Evolutionary conservation across 2,797 vertebrate species (phyloP), one percentile per base, ranked within the genome.

Genomic region (Tachyglossus aculeatus): DNA sequence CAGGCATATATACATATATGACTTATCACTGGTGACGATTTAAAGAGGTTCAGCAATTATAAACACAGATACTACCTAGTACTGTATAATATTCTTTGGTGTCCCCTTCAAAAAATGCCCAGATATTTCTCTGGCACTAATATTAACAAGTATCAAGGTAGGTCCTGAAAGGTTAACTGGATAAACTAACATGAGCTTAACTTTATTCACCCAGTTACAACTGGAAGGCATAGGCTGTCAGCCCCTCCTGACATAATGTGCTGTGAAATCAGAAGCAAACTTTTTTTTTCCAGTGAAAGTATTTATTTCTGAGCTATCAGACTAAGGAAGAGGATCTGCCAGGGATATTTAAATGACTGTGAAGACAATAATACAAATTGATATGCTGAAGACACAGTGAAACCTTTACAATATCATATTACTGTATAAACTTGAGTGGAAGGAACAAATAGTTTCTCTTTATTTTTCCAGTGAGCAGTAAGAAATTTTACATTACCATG

Each of bases 401-500:
- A 62, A 57, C 55, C 65, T 67, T 63, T 85, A 81, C 75, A 62
- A 84, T 80, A 85, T 51, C 22, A 75, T 10, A 37, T 15, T 29
- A 1, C 16, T 48, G 37, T 22, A 73, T 48, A 87, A 88, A 91
- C 84, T 47, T 85, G 82, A 89, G 79, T 71, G 86, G 83, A 91
- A 92, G 88, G 71, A 85, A 47, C 19, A 86, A 90, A 80, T 74
- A 72, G 67, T 38, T 79, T 80, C n/a, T 75, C 31, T 80, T 76
- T 56, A 70, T 27, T 61, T 61, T 86, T 82, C 70, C 83, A 85
- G 71, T 77, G 53, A 80, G 45, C 74, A 76, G 82, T 81, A 84
- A 56, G 87, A 90, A 88, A 92, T 81, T 88, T 94, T 81, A 81
- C 75, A 80, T 89, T 86, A 88, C 78, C 69, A 78, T 84, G 83